These are phyloP conservation scores for Climacteris rufus DNA, from an alignment of 2,113 vertebrate species.

Conservation along the genomic window DNA sequence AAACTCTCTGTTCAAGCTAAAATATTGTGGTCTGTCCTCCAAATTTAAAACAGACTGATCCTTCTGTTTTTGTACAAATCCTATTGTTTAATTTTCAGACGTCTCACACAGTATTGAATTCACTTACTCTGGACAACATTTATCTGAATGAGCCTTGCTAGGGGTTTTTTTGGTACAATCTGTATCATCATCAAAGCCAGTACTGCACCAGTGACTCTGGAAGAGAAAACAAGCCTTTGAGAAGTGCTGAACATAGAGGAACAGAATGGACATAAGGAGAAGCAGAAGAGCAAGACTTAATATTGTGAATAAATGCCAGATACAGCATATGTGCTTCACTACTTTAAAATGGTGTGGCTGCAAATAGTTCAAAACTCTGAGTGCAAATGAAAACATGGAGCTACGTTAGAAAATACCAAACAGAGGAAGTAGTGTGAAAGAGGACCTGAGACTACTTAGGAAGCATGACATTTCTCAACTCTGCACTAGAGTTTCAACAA, in stretches of 20 bases:
- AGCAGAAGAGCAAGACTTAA: neutral
- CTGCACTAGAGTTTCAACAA: neutral
- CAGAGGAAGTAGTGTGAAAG: neutral
- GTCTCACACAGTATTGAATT: neutral
- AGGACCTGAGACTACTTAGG: neutral
- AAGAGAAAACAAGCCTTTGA: neutral
- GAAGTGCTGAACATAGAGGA: neutral
- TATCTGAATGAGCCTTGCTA: neutral
- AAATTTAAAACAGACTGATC: neutral
- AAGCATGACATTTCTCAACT: neutral
- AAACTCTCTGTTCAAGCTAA: neutral
- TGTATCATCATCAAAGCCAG: neutral
- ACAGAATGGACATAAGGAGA: neutral
- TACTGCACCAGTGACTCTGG: neutral
- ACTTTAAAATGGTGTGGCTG: conserved; percentile 24
- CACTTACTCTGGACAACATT: neutral
- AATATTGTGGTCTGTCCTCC: neutral
- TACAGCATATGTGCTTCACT: neutral
- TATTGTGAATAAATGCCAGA: neutral
- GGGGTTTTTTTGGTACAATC: neutral
- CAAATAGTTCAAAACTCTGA: conserved; percentile 17
- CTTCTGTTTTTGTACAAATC: neutral
- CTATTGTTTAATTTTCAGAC: conserved; percentile 5
- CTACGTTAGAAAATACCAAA: conserved; percentile 12
- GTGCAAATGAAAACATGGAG: neutral